A percentile compares a stretch with the other conserved stretches of the same genome.
Conservation (phyloP, 2,113 vertebrate genomes). For the Lathamus discolor region DNA sequence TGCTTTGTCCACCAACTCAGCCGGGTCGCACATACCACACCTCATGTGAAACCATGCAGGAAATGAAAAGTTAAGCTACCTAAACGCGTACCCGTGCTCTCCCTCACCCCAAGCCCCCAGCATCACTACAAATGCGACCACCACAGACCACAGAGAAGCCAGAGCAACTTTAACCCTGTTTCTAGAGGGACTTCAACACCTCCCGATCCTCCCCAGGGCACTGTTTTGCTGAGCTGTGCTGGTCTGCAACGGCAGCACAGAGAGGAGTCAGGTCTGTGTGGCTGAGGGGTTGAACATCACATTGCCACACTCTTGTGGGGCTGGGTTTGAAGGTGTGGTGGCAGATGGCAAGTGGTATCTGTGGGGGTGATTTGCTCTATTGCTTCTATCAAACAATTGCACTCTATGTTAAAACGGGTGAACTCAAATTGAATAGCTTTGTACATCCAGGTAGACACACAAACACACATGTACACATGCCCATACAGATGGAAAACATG, state of each 20-base stretch:
- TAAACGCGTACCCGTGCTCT: neutral
- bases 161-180: neutral
- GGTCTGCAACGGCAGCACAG: neutral
- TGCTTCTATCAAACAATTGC: neutral
- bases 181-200: neutral
- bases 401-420: neutral
- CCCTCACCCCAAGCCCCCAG: fast-evolving
- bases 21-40: neutral
- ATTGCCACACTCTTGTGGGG: neutral
- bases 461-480: fast-evolving
- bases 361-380: neutral
- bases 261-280: neutral
- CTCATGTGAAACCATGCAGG: constrained; percentile 35
- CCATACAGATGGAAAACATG: fast-evolving
- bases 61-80: constrained; percentile 60
- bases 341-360: neutral
- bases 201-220: neutral
- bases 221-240: neutral
- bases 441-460: fast-evolving
- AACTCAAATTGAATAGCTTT: neutral
- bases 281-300: fast-evolving
- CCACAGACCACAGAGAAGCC: neutral
- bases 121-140: neutral
- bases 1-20: constrained; percentile 15
- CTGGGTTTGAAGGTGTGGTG: neutral